Percentiles rank a stretch among this genome's conserved stretches.
Evolutionary conservation across 1,140 invertebrate genomes (phyloP).

Genomic region (Neodiprion virginianus): DNA sequence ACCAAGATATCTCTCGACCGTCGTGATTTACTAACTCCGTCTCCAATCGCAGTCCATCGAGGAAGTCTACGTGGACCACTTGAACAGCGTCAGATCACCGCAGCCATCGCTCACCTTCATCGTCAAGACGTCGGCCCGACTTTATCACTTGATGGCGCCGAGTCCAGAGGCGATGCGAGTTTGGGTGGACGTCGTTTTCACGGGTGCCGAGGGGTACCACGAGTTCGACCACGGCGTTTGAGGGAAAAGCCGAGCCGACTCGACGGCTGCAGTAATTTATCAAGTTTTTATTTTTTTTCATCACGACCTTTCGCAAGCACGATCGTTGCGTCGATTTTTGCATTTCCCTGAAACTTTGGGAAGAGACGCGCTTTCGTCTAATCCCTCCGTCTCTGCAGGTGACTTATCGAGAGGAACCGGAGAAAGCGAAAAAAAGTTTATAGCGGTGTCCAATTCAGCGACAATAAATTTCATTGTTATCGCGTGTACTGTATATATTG

Average conservation of each 20-base stretch:
- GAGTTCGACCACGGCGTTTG: conserved; percentile 68
- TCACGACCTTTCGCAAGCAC: neutral
- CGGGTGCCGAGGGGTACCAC: conserved; percentile 86
- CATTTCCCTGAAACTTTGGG: neutral
- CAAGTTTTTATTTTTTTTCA: neutral
- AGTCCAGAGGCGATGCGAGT: conserved; percentile 93
- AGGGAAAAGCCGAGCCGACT: conserved; percentile 24
- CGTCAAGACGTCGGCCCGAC: conserved; percentile 91
- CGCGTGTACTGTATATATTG: neutral
- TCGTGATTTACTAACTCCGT: conserved; percentile 12
- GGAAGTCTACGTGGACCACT: conserved; percentile 96
- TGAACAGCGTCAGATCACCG: conserved; percentile 90
- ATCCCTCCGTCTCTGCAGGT: neutral
- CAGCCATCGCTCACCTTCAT: conserved; percentile 92
- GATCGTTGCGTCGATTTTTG: neutral
- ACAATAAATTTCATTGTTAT: neutral
- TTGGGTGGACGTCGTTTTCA: conserved; percentile 97
- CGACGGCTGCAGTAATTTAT: neutral
- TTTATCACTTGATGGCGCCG: conserved; percentile 92
- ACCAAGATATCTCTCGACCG: conserved; percentile 11
- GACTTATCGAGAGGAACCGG: neutral
- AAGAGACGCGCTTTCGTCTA: neutral
- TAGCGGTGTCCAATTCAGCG: neutral
- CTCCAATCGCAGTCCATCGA: conserved; percentile 81
- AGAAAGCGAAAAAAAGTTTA: neutral